These are phyloP conservation scores for Siniperca obscura DNA, from an alignment of 2,797 vertebrate genomes.

Conservation along the genomic window DNA sequence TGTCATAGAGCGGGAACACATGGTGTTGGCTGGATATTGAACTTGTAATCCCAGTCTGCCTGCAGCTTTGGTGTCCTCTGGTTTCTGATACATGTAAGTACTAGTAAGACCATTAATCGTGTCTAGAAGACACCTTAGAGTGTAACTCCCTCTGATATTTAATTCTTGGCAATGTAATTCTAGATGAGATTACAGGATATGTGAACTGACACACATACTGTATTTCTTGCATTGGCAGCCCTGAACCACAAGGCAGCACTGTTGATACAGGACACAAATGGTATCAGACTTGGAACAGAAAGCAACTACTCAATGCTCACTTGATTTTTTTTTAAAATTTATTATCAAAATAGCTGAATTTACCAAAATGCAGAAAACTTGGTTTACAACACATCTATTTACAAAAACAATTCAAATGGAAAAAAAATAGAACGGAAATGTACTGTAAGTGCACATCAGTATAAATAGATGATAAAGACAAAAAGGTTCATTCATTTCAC, in stretches of 20 bases:
- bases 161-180: neutral
- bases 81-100: neutral
- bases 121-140: neutral
- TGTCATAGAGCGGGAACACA: neutral
- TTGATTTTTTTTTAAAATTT: neutral
- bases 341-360: neutral
- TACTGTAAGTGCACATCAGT: neutral
- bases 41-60: slow-evolving; percentile 12
- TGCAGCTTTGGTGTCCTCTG: slow-evolving; percentile 20
- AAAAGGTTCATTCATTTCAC: neutral
- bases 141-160: neutral
- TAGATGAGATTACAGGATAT: neutral
- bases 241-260: slow-evolving; percentile 52
- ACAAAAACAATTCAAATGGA: neutral
- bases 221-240: slow-evolving; percentile 21
- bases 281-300: neutral
- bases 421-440: neutral
- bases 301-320: neutral
- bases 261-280: neutral
- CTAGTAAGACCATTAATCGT: neutral
- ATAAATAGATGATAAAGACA: slow-evolving; percentile 49
- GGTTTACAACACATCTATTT: neutral
- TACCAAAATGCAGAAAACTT: neutral
- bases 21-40: slow-evolving; percentile 9
- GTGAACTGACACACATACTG: neutral